Evolutionary conservation across 2,888 invertebrate species (phyloP), one percentile per base, ranked within the genome.

Genomic region (Drosophila siamana): DNA sequence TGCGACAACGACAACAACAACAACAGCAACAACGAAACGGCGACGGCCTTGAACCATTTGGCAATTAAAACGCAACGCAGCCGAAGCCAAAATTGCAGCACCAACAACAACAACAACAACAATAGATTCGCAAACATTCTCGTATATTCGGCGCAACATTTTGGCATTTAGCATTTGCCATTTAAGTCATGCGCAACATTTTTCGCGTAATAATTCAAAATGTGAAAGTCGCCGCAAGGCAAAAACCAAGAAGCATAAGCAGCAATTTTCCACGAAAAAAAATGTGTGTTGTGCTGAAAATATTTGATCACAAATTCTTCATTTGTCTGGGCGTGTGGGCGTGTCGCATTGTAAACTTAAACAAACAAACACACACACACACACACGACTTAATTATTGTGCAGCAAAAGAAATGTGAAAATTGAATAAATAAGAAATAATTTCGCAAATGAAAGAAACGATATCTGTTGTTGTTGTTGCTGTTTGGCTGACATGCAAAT

Each of bases 11-110:
- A 19, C 19, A 3, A 19, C 19, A 3, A 30, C 41, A 7, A 7
- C 57, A 36, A 43, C 30, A 50, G 16, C 38, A 28, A 16, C 26
- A 9, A 36, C 44, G 24, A 26, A 9, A 59, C 61, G 19, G 33
- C 50, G 51, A 51, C 63, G 82, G 67, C 86, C 84, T 87, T 87
- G 84, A 85, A 85, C 88, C 86, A 85, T 78, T 87, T 87, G 84
- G 82, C 88, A 87, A 84, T 82, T 86, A 78, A 79, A 74, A 71
- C 81, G 64, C 66, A 78, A 68, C 50, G 64, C 52, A 33, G 36
- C 13, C 55, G 47, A 30, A 40, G 41, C 61, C 60, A 67, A 67
- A 77, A 69, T 50, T 69, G 64, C 68, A 50, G 16, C 30, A 41
- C 3, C 13, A 40, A 9, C 44, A 22, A 19, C 38, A 36, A 24